Evolutionary conservation across 2,113 vertebrate genomes (phyloP).

Genomic region (Oreochromis aureus): DNA sequence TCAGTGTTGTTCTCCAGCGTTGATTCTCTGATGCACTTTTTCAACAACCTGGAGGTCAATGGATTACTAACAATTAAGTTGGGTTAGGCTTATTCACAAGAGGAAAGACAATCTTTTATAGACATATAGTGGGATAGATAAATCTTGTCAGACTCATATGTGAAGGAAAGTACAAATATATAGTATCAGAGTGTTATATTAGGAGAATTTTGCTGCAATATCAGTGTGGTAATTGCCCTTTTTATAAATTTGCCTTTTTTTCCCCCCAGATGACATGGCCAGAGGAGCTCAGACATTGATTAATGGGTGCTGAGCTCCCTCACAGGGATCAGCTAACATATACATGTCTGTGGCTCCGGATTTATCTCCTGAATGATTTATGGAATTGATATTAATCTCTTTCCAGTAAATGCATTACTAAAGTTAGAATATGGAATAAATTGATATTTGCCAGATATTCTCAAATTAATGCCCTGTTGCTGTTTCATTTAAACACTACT

Average conservation of each 20-base stretch:
- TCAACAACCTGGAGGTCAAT: not conserved
- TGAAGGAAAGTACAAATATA: slow-evolving; percentile 6
- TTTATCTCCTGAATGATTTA: slow-evolving; percentile 93
- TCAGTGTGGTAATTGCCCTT: slow-evolving; percentile 33
- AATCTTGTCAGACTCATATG: not conserved
- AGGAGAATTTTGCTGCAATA: slow-evolving; percentile 10
- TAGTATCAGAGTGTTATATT: not conserved
- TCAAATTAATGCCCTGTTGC: slow-evolving; percentile 85
- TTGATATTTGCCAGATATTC: slow-evolving; percentile 83
- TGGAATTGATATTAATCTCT: slow-evolving; percentile 97
- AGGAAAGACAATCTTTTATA: not conserved
- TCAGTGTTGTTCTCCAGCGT: not conserved
- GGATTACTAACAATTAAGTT: not conserved
- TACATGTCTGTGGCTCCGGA: slow-evolving; percentile 80
- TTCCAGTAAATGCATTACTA: slow-evolving; percentile 92
- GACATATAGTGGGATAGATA: not conserved
- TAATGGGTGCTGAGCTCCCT: slow-evolving; percentile 79
- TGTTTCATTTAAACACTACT: slow-evolving; percentile 78
- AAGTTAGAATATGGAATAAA: slow-evolving; percentile 82
- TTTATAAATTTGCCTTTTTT: slow-evolving; percentile 66
- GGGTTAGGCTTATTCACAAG: not conserved
- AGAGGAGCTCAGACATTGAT: slow-evolving; percentile 78
- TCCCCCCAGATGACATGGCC: slow-evolving; percentile 59
- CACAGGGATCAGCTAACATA: slow-evolving; percentile 85
- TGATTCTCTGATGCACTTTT: not conserved